phyloP scores from a whole-genome alignment of 1,140 invertebrate genomes.

The Trichonephila inaurata region DNA sequence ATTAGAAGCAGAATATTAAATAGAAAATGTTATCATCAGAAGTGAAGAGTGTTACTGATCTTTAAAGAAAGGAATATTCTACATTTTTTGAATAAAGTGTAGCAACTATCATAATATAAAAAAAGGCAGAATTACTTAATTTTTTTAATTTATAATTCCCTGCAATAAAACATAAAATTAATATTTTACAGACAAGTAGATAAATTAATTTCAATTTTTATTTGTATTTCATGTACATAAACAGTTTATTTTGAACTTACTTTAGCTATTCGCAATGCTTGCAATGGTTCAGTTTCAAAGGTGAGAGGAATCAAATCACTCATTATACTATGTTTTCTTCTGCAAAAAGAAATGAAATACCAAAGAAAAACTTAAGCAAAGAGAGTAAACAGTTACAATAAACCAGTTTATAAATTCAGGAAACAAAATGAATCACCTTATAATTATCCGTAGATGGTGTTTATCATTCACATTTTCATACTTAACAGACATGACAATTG shows the following conservation, averaged over 20 bases:
- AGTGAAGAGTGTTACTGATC: neutral
- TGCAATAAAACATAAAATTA: no score
- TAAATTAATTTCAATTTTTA: neutral
- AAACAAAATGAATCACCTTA: conserved; percentile 79
- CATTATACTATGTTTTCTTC: conserved; percentile 89
- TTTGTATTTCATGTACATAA: no score
- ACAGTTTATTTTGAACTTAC: conserved; percentile 80
- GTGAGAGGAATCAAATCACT: conserved; percentile 90
- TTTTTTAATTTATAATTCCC: no score
- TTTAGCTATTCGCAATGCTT: conserved; percentile 92
- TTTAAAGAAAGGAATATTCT: no score
- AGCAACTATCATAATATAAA: no score
- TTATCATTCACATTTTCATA: conserved; percentile 91
- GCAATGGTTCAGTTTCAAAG: conserved; percentile 86
- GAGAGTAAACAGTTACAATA: no score
- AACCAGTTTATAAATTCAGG: no score
- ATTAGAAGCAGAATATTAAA: no score
- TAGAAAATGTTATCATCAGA: neutral
- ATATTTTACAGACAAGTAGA: no score
- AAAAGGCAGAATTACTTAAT: no score
- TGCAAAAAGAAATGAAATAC: conserved; percentile 80
- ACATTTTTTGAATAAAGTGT: no score
- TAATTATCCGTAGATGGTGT: conserved; percentile 92
- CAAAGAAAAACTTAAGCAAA: neutral
- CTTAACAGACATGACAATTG: conserved; percentile 94